These are phyloP conservation scores for Epinephelus fuscoguttatus DNA, from an alignment of 2,113 vertebrate species.

Conservation along the genomic window DNA sequence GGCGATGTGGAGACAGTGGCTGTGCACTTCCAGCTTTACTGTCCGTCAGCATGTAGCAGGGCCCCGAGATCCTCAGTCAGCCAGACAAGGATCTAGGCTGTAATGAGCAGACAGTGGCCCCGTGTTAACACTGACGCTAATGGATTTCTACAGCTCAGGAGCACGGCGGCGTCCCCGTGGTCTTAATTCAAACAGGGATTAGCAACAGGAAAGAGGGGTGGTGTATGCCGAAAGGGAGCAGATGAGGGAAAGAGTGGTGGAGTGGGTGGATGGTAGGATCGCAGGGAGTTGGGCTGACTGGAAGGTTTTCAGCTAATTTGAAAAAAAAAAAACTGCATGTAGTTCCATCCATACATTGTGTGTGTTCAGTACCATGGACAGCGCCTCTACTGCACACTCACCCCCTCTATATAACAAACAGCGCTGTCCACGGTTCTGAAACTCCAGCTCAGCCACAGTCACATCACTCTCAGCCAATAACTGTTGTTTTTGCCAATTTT, in stretches of 20 bases:
- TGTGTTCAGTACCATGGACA: too few relatives aligned
- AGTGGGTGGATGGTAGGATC: neutral
- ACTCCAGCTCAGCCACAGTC: too few relatives aligned
- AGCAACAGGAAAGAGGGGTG: conserved; percentile 30
- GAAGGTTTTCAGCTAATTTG: neutral
- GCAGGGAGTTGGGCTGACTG: neutral
- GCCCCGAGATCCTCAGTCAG: conserved; percentile 41
- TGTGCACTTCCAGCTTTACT: conserved; percentile 28
- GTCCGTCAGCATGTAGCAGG: conserved; percentile 28
- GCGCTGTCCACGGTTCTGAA: too few relatives aligned
- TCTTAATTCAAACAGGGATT: conserved; percentile 67
- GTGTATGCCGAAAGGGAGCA: conserved; percentile 14
- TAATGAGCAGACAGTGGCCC: conserved; percentile 64
- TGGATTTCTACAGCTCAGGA: conserved; percentile 70
- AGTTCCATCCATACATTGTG: neutral
- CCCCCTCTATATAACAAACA: too few relatives aligned
- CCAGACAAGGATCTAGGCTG: conserved; percentile 40
- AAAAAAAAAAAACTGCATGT: too few relatives aligned
- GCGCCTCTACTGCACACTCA: too few relatives aligned
- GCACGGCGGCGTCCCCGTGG: conserved; percentile 32
- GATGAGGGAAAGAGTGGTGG: conserved; percentile 12
- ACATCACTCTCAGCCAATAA: too few relatives aligned
- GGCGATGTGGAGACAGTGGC: conserved; percentile 33
- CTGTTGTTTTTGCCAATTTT: too few relatives aligned
- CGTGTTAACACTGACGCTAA: conserved; percentile 70